Evolutionary conservation across 2,888 invertebrate species (phyloP).

Genomic region (Allolobophora icterica): DNA sequence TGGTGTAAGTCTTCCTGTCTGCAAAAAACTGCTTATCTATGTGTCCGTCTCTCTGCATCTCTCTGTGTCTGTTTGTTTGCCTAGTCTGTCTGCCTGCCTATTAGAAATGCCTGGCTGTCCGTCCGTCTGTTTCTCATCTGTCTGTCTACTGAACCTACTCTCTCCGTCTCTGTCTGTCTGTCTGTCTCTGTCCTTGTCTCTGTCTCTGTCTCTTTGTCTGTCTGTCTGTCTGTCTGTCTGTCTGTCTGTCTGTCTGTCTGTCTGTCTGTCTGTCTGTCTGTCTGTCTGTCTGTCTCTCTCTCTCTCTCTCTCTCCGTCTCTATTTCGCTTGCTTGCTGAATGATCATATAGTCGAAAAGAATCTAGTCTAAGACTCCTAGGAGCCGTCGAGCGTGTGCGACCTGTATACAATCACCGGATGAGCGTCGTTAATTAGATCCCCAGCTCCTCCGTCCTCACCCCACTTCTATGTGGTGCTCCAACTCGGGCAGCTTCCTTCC

Average conservation of each 20-base stretch:
- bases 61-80: too few relatives aligned
- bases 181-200: too few relatives aligned
- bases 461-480: neutral
- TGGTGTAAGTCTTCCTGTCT: neutral
- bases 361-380: neutral
- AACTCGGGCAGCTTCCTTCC: neutral
- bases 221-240: neutral
- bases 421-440: neutral
- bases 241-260: neutral
- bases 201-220: neutral
- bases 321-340: neutral
- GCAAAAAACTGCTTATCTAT: neutral
- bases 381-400: neutral
- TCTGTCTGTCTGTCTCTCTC: too few relatives aligned
- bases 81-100: too few relatives aligned
- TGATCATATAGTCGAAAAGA: neutral
- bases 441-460: neutral
- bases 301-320: neutral
- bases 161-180: too few relatives aligned
- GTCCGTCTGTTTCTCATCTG: too few relatives aligned
- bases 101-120: too few relatives aligned
- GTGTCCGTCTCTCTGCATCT: neutral
- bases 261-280: too few relatives aligned
- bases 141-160: too few relatives aligned
- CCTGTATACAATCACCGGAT: neutral